Conservation (phyloP, 2,797 vertebrate genomes). For the Pseudomugil tenellus region DNA sequence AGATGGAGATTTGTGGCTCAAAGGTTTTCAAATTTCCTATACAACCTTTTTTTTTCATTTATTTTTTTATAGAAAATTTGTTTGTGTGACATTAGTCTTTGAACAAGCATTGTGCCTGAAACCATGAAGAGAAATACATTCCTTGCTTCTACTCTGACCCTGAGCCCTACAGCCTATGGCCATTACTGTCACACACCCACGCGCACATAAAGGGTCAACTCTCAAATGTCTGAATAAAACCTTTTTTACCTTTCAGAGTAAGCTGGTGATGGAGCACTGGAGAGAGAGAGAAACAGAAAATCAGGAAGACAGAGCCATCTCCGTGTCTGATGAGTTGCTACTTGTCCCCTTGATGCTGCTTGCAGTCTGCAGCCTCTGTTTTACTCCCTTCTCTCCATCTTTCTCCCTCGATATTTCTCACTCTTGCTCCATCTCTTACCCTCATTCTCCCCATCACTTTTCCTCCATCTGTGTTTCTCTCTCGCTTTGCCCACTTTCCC, state of each 20-base stretch:
- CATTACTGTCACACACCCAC: slow-evolving; percentile 70
- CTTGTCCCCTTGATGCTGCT: slow-evolving; percentile 52
- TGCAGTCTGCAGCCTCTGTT: slow-evolving; percentile 56
- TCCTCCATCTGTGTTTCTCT: slow-evolving; percentile 31
- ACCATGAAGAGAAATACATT: slow-evolving; percentile 78
- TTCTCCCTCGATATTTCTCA: slow-evolving; percentile 45
- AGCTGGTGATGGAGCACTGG: slow-evolving; percentile 1
- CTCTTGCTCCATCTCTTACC: slow-evolving; percentile 36
- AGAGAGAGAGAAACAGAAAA: neutral
- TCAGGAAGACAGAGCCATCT: slow-evolving; percentile 16
- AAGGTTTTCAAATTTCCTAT: slow-evolving; percentile 58
- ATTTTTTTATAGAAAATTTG: slow-evolving; percentile 27
- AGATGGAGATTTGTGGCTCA: slow-evolving; percentile 67
- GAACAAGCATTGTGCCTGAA: slow-evolving; percentile 72
- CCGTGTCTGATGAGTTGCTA: slow-evolving; percentile 31
- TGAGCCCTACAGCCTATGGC: slow-evolving; percentile 65
- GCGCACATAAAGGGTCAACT: slow-evolving; percentile 49
- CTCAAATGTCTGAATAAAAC: slow-evolving; percentile 59
- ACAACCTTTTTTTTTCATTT: slow-evolving; percentile 14
- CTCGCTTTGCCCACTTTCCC: slow-evolving; percentile 60
- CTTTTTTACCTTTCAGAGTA: slow-evolving; percentile 50
- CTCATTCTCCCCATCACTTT: slow-evolving; percentile 38
- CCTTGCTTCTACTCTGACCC: slow-evolving; percentile 69
- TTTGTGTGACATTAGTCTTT: slow-evolving; percentile 77
- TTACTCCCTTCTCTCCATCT: slow-evolving; percentile 47